Conservation (phyloP, 1,140 invertebrate genomes). For the Zaprionus tsacasi region DNA sequence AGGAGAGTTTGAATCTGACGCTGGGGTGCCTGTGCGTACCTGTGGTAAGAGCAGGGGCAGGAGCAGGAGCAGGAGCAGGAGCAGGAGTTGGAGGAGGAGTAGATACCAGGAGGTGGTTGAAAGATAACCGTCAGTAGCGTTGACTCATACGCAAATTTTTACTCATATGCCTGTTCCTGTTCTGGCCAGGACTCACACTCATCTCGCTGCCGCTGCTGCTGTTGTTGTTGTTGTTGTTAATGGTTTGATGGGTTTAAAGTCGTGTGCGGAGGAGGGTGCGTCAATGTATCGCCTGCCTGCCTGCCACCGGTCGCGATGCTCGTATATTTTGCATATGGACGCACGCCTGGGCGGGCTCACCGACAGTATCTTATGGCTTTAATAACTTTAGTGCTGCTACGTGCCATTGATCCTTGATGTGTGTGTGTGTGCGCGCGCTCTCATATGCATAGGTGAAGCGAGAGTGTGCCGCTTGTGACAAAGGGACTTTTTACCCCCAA, state of each 20-base stretch:
- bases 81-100: too few relatives aligned
- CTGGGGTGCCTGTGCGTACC: constrained; percentile 55
- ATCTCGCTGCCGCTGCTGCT: constrained; percentile 34
- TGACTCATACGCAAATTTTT: constrained; percentile 82
- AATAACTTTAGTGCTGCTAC: constrained; percentile 79
- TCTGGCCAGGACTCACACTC: neutral
- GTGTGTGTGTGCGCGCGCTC: constrained; percentile 17
- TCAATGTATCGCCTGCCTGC: constrained; percentile 60
- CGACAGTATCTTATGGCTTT: constrained; percentile 75
- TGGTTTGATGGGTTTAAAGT: constrained; percentile 81
- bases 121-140: constrained; percentile 70
- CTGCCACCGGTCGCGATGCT: neutral
- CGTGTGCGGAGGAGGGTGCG: constrained; percentile 55
- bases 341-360: constrained; percentile 54
- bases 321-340: constrained; percentile 70
- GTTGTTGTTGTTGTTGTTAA: constrained; percentile 64
- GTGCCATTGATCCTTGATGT: constrained; percentile 79
- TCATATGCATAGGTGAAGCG: constrained; percentile 14
- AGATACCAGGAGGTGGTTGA: constrained; percentile 61
- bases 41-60: constrained; percentile 19
- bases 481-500: neutral
- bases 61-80: too few relatives aligned
- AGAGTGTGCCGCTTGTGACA: constrained; percentile 5
- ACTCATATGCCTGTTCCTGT: constrained; percentile 56
- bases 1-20: constrained; percentile 10